phyloP scores from a whole-genome alignment of 2,888 invertebrate genomes.

The Euclidia mi region DNA sequence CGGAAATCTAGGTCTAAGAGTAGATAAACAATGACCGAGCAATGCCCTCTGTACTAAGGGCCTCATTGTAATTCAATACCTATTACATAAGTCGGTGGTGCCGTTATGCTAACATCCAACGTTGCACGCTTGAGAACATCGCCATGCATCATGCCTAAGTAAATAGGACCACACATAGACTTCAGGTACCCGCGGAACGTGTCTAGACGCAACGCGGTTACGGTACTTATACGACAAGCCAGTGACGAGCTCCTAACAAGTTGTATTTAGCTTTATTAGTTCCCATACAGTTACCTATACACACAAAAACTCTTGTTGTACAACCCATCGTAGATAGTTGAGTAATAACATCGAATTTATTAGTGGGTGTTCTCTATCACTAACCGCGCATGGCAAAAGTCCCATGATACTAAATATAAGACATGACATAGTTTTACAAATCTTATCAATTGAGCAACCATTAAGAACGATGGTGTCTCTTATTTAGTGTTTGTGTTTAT shows the following conservation, averaged over 20 bases:
- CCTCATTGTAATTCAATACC: constrained; percentile 57
- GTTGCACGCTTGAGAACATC: constrained; percentile 41
- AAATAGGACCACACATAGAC: constrained; percentile 67
- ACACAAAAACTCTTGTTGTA: neutral
- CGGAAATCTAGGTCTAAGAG: neutral
- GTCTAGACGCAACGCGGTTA: constrained; percentile 50
- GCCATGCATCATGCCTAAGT: constrained; percentile 54
- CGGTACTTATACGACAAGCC: constrained; percentile 31
- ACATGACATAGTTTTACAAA: no score
- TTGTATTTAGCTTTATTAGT: constrained; percentile 4
- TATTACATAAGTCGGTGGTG: constrained; percentile 45
- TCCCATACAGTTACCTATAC: constrained; percentile 14
- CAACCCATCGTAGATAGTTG: no score
- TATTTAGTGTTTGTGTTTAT: no score
- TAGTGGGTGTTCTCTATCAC: no score
- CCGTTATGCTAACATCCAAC: constrained; percentile 56
- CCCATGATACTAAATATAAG: no score
- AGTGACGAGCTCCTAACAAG: constrained; percentile 17
- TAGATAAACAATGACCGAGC: neutral
- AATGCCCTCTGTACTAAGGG: constrained; percentile 29
- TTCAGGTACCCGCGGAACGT: constrained; percentile 40
- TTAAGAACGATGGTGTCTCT: no score
- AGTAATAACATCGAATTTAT: no score
- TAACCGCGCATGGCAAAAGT: no score
- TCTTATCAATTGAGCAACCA: no score